Percentiles rank a stretch among this genome's conserved stretches.
Evolutionary conservation across 2,797 vertebrate genomes (phyloP).

Genomic region (Mustela erminea): DNA sequence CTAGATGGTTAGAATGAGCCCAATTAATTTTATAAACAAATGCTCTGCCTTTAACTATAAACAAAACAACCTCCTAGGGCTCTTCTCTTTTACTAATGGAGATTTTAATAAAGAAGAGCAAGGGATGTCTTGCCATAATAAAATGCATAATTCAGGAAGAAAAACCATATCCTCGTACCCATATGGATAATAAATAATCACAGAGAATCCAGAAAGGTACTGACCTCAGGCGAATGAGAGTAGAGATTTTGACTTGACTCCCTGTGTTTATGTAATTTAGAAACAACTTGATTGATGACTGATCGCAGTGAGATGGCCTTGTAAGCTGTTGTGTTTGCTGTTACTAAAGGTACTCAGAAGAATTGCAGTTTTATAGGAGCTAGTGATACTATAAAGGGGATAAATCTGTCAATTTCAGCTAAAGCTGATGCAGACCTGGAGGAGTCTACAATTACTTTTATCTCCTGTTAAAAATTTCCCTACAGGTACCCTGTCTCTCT

Average conservation of each 20-base stretch:
- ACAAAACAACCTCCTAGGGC: background rate
- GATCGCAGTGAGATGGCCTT: background rate
- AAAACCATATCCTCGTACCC: too few species aligned
- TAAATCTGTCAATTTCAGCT: background rate
- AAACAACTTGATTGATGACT: background rate
- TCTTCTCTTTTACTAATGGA: background rate
- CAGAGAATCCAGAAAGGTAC: background rate
- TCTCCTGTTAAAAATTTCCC: background rate
- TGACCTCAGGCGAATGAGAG: background rate
- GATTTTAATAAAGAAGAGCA: constrained; percentile 54
- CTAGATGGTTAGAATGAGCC: background rate
- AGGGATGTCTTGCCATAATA: background rate
- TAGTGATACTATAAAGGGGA: background rate
- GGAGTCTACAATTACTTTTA: background rate
- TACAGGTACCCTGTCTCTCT: background rate
- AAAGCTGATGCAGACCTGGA: background rate
- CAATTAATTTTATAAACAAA: constrained; percentile 67
- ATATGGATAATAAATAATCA: background rate
- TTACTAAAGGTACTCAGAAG: background rate
- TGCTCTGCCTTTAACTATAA: background rate
- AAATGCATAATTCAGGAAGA: background rate
- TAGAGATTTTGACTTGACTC: background rate
- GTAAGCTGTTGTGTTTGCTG: background rate
- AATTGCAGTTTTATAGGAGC: background rate
- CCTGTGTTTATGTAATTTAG: background rate